Evolutionary conservation across 2,113 vertebrate genomes (phyloP).

Genomic region (Nettapus auritus): DNA sequence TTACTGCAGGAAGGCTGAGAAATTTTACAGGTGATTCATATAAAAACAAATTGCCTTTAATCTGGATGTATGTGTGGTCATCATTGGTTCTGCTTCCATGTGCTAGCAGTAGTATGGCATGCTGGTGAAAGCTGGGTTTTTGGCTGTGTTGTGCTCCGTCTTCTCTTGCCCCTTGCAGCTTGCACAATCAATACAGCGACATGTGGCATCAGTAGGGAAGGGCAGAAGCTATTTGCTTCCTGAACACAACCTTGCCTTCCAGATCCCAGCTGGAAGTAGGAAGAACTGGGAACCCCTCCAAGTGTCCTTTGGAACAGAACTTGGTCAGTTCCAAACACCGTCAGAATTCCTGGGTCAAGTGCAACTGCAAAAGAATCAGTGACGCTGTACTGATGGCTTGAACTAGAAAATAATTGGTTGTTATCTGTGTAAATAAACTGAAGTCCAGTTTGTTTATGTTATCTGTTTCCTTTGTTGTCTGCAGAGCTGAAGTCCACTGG

Average conservation of each 20-base stretch:
- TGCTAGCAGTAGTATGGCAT: fast-evolving
- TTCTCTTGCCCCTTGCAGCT: neutral
- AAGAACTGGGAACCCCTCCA: neutral
- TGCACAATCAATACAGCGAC: neutral
- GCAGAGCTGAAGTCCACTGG: neutral
- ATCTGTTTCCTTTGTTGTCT: neutral
- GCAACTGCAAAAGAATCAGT: neutral
- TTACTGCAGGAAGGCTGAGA: neutral
- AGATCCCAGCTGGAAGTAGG: neutral
- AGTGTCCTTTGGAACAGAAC: neutral
- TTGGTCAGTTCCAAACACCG: neutral
- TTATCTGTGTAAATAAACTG: neutral
- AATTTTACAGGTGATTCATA: neutral
- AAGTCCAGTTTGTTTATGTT: neutral
- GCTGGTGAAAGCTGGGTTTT: neutral
- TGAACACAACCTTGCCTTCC: neutral
- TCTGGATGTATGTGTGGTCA: neutral
- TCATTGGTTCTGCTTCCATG: neutral
- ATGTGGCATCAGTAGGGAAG: neutral
- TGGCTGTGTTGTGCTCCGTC: neutral
- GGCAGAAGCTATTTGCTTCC: neutral
- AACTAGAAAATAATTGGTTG: neutral
- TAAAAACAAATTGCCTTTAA: neutral
- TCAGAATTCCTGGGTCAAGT: neutral
- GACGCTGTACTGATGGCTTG: neutral